These are phyloP conservation scores for Magallana ariakensis DNA, from an alignment of 1,140 invertebrate species.

Conservation along the genomic window DNA sequence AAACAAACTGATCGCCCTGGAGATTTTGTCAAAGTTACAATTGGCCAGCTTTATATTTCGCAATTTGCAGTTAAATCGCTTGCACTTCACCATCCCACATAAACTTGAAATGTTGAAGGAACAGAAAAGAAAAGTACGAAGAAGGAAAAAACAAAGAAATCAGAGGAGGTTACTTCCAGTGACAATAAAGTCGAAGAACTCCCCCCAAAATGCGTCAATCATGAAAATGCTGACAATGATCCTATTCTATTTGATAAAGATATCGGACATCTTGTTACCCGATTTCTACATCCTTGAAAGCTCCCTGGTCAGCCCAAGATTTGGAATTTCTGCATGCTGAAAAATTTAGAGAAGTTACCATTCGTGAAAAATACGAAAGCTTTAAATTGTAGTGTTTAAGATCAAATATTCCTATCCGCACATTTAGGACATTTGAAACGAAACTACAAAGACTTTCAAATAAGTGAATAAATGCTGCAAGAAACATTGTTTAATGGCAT, in stretches of 20 bases:
- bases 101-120: neutral
- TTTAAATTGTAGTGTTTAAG: neutral
- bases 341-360: neutral
- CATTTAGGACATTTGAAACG: neutral
- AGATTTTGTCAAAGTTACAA: neutral
- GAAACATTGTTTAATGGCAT: no score
- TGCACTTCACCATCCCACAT: neutral
- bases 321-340: neutral
- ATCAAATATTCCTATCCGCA: neutral
- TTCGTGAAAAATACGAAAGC: neutral
- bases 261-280: neutral
- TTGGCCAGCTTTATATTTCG: neutral
- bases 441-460: neutral
- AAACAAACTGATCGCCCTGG: no score
- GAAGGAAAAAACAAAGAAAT: neutral
- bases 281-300: neutral
- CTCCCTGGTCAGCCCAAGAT: neutral
- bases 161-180: neutral
- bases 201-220: neutral
- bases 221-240: neutral
- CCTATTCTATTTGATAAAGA: conserved; percentile 9
- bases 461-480: no score
- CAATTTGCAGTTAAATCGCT: neutral
- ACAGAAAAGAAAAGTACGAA: neutral
- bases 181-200: neutral